These are phyloP conservation scores for Phragmatobia fuliginosa DNA, from an alignment of 2,888 invertebrate genomes.

Conservation along the genomic window DNA sequence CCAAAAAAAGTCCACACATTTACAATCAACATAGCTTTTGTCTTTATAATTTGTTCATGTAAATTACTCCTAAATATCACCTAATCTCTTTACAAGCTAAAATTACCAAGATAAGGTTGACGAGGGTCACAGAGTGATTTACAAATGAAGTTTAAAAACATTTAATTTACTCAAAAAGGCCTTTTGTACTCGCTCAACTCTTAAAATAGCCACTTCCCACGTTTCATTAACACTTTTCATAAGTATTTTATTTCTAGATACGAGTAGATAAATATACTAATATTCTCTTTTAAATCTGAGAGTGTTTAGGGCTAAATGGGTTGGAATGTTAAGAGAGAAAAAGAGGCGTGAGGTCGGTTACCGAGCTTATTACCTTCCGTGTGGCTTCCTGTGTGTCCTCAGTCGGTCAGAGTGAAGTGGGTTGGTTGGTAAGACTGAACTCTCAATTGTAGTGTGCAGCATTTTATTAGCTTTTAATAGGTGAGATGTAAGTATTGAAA, in stretches of 20 bases:
- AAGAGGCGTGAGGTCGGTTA: background rate
- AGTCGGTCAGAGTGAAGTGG: background rate
- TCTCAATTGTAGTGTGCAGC: background rate
- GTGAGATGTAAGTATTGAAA: background rate
- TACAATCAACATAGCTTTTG: conserved; percentile 36
- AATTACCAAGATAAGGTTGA: conserved; percentile 66
- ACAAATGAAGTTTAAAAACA: conserved; percentile 64
- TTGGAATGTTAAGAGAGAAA: background rate
- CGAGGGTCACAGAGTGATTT: conserved; percentile 68
- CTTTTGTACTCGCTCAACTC: conserved; percentile 44
- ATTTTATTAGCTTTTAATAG: background rate
- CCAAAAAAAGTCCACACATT: conserved; percentile 3
- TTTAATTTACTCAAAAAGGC: conserved; percentile 60
- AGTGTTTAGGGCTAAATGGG: background rate
- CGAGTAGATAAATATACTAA: conserved; percentile 4
- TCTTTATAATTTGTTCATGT: conserved; percentile 46
- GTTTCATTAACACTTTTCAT: conserved; percentile 24
- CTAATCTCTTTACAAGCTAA: conserved; percentile 66
- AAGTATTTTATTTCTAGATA: background rate
- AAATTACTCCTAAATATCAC: conserved; percentile 63
- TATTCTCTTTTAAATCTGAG: conserved; percentile 3
- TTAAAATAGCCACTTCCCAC: conserved; percentile 24
- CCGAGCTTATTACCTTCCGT: too few species aligned
- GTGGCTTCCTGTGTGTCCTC: background rate
- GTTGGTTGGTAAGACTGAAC: too few species aligned